These are phyloP conservation scores for Leucania comma DNA, from an alignment of 2,888 invertebrate species.

Conservation along the genomic window DNA sequence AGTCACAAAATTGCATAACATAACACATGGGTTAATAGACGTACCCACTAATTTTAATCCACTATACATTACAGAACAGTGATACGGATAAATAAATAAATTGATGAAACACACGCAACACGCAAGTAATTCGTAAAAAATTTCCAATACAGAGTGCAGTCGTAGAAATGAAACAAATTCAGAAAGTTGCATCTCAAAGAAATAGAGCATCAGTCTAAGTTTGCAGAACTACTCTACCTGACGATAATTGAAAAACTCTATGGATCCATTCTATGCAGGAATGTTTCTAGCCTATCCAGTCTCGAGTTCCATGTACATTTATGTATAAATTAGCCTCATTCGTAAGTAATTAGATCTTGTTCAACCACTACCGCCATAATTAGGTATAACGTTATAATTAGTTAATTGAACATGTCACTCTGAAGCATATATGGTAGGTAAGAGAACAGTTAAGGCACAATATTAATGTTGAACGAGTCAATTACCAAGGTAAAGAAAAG, in stretches of 20 bases:
- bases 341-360: conserved; percentile 31
- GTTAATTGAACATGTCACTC: conserved; percentile 37
- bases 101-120: neutral
- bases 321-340: conserved; percentile 20
- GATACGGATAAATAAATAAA: neutral
- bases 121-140: neutral
- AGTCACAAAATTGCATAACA: neutral
- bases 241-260: conserved; percentile 4
- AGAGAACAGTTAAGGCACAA: conserved; percentile 15
- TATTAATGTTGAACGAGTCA: conserved; percentile 32
- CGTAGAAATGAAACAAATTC: neutral
- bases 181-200: neutral
- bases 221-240: neutral
- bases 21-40: neutral
- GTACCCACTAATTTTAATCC: too few species aligned
- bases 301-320: conserved; percentile 33
- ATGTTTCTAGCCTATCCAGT: conserved; percentile 24
- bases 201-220: neutral
- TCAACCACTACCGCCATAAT: conserved; percentile 25
- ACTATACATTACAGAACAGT: neutral
- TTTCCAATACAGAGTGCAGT: neutral
- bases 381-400: conserved; percentile 38
- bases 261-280: conserved; percentile 9
- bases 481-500: conserved; percentile 34
- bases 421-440: conserved; percentile 9